phyloP scores from a whole-genome alignment of 2,888 invertebrate species.

The Incurvaria masculella region DNA sequence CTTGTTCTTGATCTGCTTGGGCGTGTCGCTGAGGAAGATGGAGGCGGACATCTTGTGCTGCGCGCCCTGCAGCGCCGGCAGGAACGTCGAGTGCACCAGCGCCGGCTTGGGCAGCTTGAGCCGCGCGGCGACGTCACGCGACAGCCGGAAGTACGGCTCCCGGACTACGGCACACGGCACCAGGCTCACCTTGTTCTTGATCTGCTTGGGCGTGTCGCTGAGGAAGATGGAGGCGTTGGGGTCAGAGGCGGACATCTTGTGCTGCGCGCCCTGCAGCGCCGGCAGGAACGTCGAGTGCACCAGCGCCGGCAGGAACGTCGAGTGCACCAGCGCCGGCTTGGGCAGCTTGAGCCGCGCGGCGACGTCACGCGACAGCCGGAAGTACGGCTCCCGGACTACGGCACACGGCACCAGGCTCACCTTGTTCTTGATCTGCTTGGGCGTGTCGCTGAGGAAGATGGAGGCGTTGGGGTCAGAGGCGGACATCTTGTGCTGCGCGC shows the following conservation, averaged over 20 bases:
- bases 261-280: conserved; percentile 89
- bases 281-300: too few species aligned
- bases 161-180: conserved; percentile 63
- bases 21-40: conserved; percentile 91
- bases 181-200: conserved; percentile 90
- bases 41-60: conserved; percentile 99
- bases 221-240: conserved; percentile 90
- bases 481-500: conserved; percentile 98
- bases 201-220: conserved; percentile 92
- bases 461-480: conserved; percentile 93
- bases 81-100: conserved; percentile 81
- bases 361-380: conserved; percentile 98
- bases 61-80: conserved; percentile 94
- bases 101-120: conserved; percentile 87
- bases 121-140: conserved; percentile 94
- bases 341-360: conserved; percentile 84
- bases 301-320: conserved; percentile 90
- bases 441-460: conserved; percentile 91
- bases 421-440: conserved; percentile 96
- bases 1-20: conserved; percentile 96
- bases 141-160: conserved; percentile 99
- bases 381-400: conserved; percentile 97
- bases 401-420: conserved; percentile 51
- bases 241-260: conserved; percentile 98
- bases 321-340: conserved; percentile 86